Evolutionary conservation across 64 coral and sea anemone species (phyloP).

Genomic region (Pocillopora verrucosa): DNA sequence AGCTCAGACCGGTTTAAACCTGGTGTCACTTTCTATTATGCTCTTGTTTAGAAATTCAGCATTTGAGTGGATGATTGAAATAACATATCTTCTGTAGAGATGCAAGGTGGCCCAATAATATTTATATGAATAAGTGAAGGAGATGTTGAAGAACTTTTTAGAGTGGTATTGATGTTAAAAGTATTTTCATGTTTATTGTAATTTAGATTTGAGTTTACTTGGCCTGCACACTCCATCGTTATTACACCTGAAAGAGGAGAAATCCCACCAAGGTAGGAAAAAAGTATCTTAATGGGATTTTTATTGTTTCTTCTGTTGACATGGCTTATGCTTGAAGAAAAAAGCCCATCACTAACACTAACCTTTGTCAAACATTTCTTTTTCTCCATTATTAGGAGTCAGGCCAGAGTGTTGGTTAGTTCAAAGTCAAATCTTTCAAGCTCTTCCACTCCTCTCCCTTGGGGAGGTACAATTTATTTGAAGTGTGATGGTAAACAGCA

Average conservation of each 20-base stretch:
- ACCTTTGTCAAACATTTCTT: background rate
- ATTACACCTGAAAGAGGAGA: conserved; percentile 90
- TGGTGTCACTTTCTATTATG: too few species aligned
- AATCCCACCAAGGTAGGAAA: conserved; percentile 83
- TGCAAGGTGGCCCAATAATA: too few species aligned
- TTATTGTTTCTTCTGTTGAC: background rate
- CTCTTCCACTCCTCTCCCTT: conserved; percentile 76
- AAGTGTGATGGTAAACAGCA: conserved; percentile 87
- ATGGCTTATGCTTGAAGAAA: too few species aligned
- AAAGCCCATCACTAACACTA: background rate
- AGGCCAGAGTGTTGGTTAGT: conserved; percentile 82
- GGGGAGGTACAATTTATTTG: conserved; percentile 90
- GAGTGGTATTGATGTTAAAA: too few species aligned
- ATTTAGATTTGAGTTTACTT: conserved; percentile 94
- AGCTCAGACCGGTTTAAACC: too few species aligned
- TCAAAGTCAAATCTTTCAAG: conserved; percentile 54
- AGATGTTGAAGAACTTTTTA: too few species aligned
- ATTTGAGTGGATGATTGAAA: too few species aligned
- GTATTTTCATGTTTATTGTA: background rate
- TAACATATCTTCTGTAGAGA: too few species aligned
- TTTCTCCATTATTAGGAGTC: conserved; percentile 67
- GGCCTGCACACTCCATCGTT: conserved; percentile 87
- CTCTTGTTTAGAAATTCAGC: too few species aligned
- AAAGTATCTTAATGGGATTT: background rate
- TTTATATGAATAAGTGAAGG: too few species aligned